Evolutionary conservation across 2,113 vertebrate genomes (phyloP), one percentile per base, ranked within the genome.

Genomic region (Entomyzon cyanotis): DNA sequence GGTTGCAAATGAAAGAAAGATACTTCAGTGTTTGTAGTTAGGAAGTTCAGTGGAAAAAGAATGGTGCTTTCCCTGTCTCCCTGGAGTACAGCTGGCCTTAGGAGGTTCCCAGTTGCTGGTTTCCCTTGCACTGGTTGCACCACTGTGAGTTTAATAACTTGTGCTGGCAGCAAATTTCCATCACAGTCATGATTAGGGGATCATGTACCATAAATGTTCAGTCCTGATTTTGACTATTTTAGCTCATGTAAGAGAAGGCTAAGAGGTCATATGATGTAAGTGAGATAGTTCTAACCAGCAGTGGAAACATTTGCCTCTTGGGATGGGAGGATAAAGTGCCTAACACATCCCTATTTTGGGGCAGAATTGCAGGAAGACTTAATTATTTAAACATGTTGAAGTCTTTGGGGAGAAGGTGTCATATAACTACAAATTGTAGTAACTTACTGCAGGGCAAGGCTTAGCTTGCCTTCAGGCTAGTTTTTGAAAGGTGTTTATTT

Each of bases 401-500:
- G 10, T 86, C 47, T 94, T 59, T 44, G 64, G 71, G 70, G 78
- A 74, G 50, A 68, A 86, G 91, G 76, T 88, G 70, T 85, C 83
- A 50, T 13, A 3, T 33, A 58, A 56, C 33, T 93, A 44, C 52
- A 46, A 78, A 91, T 44, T 30, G 14, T n/a, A 49, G n/a, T 39
- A 24, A 42, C n/a, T 58, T 79, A 19, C 56, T 87, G 33, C 47
- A 78, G 44, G 65, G 10, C 62, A 53, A 79, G 60, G 15, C 68
- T 84, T 49, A 44, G 23, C 52, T 81, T 6, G 30, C 84, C 91
- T 86, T 67, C 52, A n/a, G 80, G 73, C 30, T 84, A 3, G 25
- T 10, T 77, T 97, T 90, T 85, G 50, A 71, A 82, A 94, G 84
- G 49, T 93, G 55, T 77, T 92, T 83, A 65, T 80, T 33, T 81